phyloP scores from a whole-genome alignment of 2,797 vertebrate genomes.

The Syndactyla subalaris region DNA sequence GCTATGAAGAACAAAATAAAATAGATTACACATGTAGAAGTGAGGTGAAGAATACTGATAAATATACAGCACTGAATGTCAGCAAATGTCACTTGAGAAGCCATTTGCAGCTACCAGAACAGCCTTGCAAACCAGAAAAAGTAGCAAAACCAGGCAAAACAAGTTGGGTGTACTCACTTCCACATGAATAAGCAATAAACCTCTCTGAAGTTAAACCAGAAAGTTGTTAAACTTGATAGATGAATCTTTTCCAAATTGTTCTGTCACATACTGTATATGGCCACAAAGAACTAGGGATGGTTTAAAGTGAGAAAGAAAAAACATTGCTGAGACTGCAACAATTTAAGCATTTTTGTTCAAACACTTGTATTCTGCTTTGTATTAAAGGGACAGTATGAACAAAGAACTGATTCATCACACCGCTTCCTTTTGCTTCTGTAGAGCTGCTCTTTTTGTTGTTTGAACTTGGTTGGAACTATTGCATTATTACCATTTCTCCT shows the following conservation, averaged over 20 bases:
- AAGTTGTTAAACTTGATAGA: slow-evolving; percentile 91
- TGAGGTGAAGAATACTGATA: slow-evolving; percentile 95
- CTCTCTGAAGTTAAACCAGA: slow-evolving; percentile 89
- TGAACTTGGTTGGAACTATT: neutral
- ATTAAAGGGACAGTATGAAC: neutral
- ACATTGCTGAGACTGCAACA: neutral
- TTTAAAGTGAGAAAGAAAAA: slow-evolving; percentile 38
- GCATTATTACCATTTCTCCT: neutral
- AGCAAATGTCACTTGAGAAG: slow-evolving; percentile 99
- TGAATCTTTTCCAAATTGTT: slow-evolving; percentile 76
- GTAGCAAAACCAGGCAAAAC: slow-evolving; percentile 86
- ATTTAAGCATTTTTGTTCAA: slow-evolving; percentile 47
- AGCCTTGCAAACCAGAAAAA: slow-evolving; percentile 88
- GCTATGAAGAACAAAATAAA: slow-evolving; percentile 91
- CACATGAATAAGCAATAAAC: slow-evolving; percentile 97
- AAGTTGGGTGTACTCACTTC: slow-evolving; percentile 90
- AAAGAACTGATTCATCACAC: slow-evolving; percentile 40
- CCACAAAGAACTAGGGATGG: slow-evolving; percentile 48
- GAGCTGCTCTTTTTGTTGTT: neutral
- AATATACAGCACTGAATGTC: slow-evolving; percentile 99
- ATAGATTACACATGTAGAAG: slow-evolving; percentile 93
- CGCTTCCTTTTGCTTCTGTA: neutral
- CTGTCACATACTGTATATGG: slow-evolving; percentile 23
- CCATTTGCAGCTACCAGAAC: slow-evolving; percentile 96
- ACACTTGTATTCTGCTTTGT: neutral